Evolutionary conservation across 1,140 invertebrate genomes (phyloP).

Genomic region (Polypedilum pembai): DNA sequence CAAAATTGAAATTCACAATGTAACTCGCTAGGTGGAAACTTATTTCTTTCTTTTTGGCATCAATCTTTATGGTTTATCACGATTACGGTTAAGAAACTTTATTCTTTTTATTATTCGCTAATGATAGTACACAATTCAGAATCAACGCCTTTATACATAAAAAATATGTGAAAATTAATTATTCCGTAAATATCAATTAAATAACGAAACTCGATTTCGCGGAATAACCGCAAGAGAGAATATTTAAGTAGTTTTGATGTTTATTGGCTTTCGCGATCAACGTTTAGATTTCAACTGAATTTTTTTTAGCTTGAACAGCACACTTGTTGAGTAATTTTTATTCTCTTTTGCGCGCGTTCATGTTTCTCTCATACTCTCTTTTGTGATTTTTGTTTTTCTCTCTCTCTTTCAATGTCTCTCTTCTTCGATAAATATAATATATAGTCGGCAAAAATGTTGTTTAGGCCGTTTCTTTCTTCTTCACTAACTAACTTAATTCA

Average conservation of each 20-base stretch:
- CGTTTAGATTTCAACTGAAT: slow-evolving; percentile 6
- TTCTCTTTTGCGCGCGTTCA: neutral
- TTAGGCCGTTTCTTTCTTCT: neutral
- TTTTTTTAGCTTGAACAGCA: neutral
- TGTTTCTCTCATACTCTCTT: neutral
- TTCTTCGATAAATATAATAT: neutral
- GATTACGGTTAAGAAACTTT: no score
- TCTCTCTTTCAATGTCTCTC: neutral
- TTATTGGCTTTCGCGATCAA: slow-evolving; percentile 11
- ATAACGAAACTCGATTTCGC: neutral
- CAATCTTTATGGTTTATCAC: no score
- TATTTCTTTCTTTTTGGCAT: no score
- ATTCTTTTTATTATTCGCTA: no score
- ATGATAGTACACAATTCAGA: no score
- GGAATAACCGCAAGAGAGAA: neutral
- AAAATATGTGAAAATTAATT: neutral
- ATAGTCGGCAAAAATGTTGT: neutral
- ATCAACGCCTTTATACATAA: no score
- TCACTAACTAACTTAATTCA: slow-evolving; percentile 12
- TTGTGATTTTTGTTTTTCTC: neutral
- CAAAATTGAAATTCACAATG: no score
- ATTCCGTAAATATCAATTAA: slow-evolving; percentile 18
- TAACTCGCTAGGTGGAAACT: no score
- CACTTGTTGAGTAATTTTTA: neutral
- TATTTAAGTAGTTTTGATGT: neutral